Evolutionary conservation across 2,113 vertebrate genomes (phyloP).

Genomic region (Ivindomyrus marchei): DNA sequence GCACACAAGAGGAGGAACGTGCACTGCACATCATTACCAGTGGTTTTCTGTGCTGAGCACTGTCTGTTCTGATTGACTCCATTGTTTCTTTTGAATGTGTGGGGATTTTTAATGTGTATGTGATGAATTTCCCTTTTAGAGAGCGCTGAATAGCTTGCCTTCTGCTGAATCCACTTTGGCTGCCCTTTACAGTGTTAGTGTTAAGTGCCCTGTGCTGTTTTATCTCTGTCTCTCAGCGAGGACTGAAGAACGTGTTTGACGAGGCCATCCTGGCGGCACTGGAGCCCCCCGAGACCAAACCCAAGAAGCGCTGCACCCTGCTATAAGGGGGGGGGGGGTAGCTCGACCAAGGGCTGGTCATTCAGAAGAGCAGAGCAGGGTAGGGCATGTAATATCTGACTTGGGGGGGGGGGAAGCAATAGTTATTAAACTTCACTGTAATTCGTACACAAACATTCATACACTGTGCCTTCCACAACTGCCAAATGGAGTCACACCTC

Average conservation of each 20-base stretch:
- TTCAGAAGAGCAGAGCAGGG: not conserved
- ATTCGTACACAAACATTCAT: constrained; percentile 28
- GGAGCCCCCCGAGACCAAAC: constrained; percentile 67
- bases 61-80: not conserved
- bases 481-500: constrained; percentile 21
- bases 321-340: constrained; percentile 46
- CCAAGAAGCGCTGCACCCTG: constrained; percentile 58
- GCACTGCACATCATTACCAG: not conserved
- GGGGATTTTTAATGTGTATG: not conserved
- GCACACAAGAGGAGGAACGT: not conserved
- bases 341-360: not conserved
- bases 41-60: not conserved
- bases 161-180: not conserved
- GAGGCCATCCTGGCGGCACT: constrained; percentile 67
- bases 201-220: not conserved
- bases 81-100: not conserved
- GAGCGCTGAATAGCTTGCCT: not conserved
- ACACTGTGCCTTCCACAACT: constrained; percentile 47
- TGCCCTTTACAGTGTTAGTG: not conserved
- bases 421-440: constrained; percentile 35
- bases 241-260: constrained; percentile 68
- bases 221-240: constrained; percentile 46
- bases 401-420: not conserved
- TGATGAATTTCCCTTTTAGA: not conserved
- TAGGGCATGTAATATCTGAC: not conserved